phyloP scores from a whole-genome alignment of 2,888 invertebrate species.

The Acleris sparsana region DNA sequence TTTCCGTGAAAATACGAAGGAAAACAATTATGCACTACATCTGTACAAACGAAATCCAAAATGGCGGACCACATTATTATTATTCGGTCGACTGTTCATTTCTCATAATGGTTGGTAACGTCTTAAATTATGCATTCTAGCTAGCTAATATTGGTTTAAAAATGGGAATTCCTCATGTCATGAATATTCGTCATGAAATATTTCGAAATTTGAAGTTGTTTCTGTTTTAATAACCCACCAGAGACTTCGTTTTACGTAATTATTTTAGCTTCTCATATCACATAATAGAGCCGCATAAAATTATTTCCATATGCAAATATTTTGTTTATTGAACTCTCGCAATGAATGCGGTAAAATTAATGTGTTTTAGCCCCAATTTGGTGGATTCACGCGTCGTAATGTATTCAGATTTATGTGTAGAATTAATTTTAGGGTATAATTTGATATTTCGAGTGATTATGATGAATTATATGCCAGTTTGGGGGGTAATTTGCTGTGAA shows the following conservation, averaged over 20 bases:
- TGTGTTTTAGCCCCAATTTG: conserved; percentile 9
- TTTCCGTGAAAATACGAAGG: too few species aligned
- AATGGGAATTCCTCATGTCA: too few species aligned
- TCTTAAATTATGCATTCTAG: too few species aligned
- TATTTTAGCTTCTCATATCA: conserved; percentile 2
- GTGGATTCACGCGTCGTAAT: conserved; percentile 8
- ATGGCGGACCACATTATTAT: too few species aligned
- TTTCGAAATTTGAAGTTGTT: background rate
- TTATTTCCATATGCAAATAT: conserved; percentile 14
- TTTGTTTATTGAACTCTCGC: conserved; percentile 10
- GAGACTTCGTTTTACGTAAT: background rate
- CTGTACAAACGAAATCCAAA: too few species aligned
- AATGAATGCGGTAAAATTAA: conserved; percentile 12
- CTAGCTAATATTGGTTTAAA: too few species aligned
- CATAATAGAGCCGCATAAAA: background rate
- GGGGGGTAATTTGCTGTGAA: background rate
- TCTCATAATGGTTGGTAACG: too few species aligned
- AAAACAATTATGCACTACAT: too few species aligned
- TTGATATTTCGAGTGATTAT: background rate
- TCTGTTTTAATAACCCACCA: background rate
- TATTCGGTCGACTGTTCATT: too few species aligned
- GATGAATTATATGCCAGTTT: background rate
- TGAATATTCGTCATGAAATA: too few species aligned
- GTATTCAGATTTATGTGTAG: conserved; percentile 12
- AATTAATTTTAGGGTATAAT: background rate